phyloP scores from a whole-genome alignment of 1,140 invertebrate species.

The Berghia stephanieae region DNA sequence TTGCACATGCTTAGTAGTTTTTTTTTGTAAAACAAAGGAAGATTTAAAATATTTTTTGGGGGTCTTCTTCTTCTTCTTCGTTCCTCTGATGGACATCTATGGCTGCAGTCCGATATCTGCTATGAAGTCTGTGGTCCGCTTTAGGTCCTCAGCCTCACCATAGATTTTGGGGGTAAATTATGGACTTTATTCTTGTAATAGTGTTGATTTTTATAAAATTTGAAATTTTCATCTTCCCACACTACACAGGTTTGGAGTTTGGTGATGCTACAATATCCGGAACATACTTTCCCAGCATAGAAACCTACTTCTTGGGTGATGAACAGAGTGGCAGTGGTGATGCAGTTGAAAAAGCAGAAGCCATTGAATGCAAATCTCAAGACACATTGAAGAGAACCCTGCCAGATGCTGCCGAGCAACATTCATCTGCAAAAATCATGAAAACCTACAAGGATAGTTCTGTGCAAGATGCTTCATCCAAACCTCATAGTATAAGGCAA shows the following conservation, averaged over 20 bases:
- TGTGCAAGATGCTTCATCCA: not conserved
- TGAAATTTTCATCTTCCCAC: too few species aligned
- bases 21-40: too few species aligned
- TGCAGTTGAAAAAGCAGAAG: constrained; percentile 13
- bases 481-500: not conserved
- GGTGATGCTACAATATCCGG: constrained; percentile 43
- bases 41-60: too few species aligned
- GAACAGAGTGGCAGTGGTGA: not conserved
- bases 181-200: too few species aligned
- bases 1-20: too few species aligned
- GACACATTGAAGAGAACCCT: not conserved
- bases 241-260: constrained; percentile 41
- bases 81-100: too few species aligned
- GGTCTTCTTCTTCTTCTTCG: too few species aligned
- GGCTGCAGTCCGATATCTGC: too few species aligned
- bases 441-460: not conserved
- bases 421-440: not conserved
- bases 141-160: too few species aligned
- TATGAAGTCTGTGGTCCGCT: too few species aligned
- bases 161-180: too few species aligned
- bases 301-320: constrained; percentile 29
- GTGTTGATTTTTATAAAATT: too few species aligned
- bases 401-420: not conserved
- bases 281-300: constrained; percentile 32
- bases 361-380: not conserved